Conservation (phyloP, 92 coral and sea anemone genomes). For the Parazoanthus atlanticus region DNA sequence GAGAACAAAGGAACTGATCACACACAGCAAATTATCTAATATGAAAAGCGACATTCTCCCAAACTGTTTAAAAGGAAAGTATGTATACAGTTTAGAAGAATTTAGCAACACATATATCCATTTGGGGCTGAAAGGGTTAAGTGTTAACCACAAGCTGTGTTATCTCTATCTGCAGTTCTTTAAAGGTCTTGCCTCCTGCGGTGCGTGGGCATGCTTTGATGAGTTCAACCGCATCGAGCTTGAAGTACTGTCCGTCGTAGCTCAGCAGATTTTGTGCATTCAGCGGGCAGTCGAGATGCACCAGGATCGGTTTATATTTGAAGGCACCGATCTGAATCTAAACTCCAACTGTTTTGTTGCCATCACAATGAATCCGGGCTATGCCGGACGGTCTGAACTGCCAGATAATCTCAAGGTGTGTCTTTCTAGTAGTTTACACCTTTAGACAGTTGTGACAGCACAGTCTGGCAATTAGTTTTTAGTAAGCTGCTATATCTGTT, state of each 20-base stretch:
- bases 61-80: too few species aligned
- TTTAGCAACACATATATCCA: too few species aligned
- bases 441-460: neutral
- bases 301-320: slow-evolving; percentile 88
- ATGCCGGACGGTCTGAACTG: slow-evolving; percentile 98
- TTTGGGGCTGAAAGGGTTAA: too few species aligned
- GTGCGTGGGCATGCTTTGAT: slow-evolving; percentile 99
- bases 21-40: too few species aligned
- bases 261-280: slow-evolving; percentile 97
- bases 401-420: slow-evolving; percentile 98
- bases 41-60: too few species aligned
- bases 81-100: too few species aligned
- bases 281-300: slow-evolving; percentile 96
- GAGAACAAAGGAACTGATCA: too few species aligned
- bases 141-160: neutral
- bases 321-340: slow-evolving; percentile 96
- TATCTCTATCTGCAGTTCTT: slow-evolving; percentile 70
- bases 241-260: slow-evolving; percentile 98
- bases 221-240: slow-evolving; percentile 99
- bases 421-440: neutral
- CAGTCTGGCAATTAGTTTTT: neutral
- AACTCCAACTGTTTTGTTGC: slow-evolving; percentile 98
- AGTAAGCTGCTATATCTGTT: too few species aligned
- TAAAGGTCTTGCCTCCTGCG: slow-evolving; percentile 99
- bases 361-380: slow-evolving; percentile 99